phyloP scores from a whole-genome alignment of 2,113 vertebrate species.

The Protomyctophum bolini region DNA sequence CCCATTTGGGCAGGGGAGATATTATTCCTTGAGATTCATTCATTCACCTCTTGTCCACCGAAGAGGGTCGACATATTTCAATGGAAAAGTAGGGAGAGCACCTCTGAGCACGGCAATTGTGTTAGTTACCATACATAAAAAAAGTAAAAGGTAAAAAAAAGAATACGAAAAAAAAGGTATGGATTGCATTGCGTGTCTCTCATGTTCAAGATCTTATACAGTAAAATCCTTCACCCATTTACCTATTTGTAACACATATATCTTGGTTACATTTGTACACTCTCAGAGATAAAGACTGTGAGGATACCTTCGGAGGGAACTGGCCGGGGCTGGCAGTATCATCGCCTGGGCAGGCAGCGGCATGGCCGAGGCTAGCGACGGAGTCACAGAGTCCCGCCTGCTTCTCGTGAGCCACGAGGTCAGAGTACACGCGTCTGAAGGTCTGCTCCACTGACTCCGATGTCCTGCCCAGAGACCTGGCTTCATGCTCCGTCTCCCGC shows the following conservation, averaged over 20 bases:
- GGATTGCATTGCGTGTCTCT: constrained; percentile 44
- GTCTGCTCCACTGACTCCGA: constrained; percentile 64
- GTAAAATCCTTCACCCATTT: too few species aligned
- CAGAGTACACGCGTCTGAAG: constrained; percentile 69
- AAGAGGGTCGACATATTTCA: too few species aligned
- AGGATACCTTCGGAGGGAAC: constrained; percentile 54
- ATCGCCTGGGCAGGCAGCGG: constrained; percentile 15
- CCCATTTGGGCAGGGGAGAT: too few species aligned
- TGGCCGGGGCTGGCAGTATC: background rate
- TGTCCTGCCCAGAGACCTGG: constrained; percentile 67
- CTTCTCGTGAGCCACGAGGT: constrained; percentile 64
- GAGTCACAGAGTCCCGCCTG: constrained; percentile 51
- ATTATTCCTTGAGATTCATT: too few species aligned
- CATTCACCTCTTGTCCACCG: too few species aligned
- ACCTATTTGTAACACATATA: background rate
- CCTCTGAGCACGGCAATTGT: too few species aligned
- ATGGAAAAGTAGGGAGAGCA: too few species aligned
- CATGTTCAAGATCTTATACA: constrained; percentile 63
- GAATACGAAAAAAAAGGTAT: too few species aligned
- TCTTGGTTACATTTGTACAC: background rate
- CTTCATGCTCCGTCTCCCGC: constrained; percentile 71
- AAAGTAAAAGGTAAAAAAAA: background rate
- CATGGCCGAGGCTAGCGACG: constrained; percentile 8
- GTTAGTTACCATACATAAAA: background rate
- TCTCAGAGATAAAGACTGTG: background rate